These are phyloP conservation scores for Hydriomena furcata DNA, from an alignment of 2,888 invertebrate genomes.

Conservation along the genomic window DNA sequence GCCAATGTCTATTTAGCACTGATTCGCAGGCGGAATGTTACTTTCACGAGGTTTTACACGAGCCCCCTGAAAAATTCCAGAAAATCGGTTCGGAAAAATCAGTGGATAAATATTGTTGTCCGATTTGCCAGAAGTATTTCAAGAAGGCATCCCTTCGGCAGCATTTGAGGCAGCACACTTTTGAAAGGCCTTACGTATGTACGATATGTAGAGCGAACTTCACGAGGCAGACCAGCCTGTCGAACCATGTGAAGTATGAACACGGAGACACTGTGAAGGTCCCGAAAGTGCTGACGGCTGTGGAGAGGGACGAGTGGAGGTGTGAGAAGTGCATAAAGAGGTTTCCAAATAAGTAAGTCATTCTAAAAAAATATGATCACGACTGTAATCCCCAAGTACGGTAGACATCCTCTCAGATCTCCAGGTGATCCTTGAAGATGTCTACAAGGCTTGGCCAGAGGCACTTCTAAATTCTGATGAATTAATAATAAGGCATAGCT, in stretches of 20 bases:
- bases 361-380: too few species aligned
- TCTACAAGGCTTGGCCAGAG: too few species aligned
- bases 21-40: conserved; percentile 88
- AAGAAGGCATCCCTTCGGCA: conserved; percentile 86
- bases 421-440: too few species aligned
- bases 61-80: conserved; percentile 59
- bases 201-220: conserved; percentile 85
- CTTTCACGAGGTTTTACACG: conserved; percentile 88
- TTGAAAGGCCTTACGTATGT: conserved; percentile 88
- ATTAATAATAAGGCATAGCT: too few species aligned
- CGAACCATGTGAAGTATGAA: conserved; percentile 83
- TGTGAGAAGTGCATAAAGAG: conserved; percentile 55
- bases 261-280: conserved; percentile 61
- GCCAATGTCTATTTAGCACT: conserved; percentile 84
- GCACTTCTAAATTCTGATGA: too few species aligned
- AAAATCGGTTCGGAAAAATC: conserved; percentile 50
- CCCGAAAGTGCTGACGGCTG: conserved; percentile 35
- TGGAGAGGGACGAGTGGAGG: conserved; percentile 42
- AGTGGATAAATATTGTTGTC: conserved; percentile 84
- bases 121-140: conserved; percentile 86
- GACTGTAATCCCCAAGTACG: too few species aligned
- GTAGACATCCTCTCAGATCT: too few species aligned
- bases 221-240: conserved; percentile 85
- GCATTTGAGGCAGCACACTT: conserved; percentile 89
- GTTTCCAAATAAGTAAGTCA: conserved; percentile 57